Evolutionary conservation across 2,797 vertebrate species (phyloP).

Genomic region (Diplodus puntazzo): DNA sequence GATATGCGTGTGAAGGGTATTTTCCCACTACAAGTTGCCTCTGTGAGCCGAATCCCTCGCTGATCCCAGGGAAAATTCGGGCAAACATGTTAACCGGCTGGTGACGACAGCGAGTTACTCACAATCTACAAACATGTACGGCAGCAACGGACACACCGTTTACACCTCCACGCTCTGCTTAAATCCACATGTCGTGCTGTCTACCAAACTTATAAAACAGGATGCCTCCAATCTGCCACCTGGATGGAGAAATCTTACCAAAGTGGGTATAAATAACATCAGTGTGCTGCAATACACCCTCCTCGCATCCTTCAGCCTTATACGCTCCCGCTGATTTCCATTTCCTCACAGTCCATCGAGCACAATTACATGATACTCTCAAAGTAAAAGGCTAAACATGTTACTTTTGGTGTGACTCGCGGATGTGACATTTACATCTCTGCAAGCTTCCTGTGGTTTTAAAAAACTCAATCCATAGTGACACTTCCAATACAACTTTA

Average conservation of each 20-base stretch:
- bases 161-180: slow-evolving; percentile 45
- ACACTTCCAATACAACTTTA: slow-evolving; percentile 18
- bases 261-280: slow-evolving; percentile 39
- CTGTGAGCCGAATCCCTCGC: slow-evolving; percentile 64
- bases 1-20: slow-evolving; percentile 51
- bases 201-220: slow-evolving; percentile 51
- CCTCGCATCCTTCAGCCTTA: slow-evolving; percentile 19
- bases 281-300: slow-evolving; percentile 23
- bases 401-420: slow-evolving; percentile 36
- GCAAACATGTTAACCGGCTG: slow-evolving; percentile 70
- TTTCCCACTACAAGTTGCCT: slow-evolving; percentile 68
- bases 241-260: slow-evolving; percentile 43
- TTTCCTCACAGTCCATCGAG: slow-evolving; percentile 39
- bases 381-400: slow-evolving; percentile 34
- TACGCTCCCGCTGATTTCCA: slow-evolving; percentile 28
- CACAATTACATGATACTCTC: slow-evolving; percentile 31
- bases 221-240: slow-evolving; percentile 44
- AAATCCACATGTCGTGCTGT: slow-evolving; percentile 39
- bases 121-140: slow-evolving; percentile 38
- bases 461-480: neutral
- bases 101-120: slow-evolving; percentile 66
- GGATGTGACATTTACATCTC: slow-evolving; percentile 36
- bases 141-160: slow-evolving; percentile 41
- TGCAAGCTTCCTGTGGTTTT: slow-evolving; percentile 15
- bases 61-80: slow-evolving; percentile 71